Conservation (phyloP, 2,888 invertebrate genomes). For the Lepidochrysops patricia region DNA sequence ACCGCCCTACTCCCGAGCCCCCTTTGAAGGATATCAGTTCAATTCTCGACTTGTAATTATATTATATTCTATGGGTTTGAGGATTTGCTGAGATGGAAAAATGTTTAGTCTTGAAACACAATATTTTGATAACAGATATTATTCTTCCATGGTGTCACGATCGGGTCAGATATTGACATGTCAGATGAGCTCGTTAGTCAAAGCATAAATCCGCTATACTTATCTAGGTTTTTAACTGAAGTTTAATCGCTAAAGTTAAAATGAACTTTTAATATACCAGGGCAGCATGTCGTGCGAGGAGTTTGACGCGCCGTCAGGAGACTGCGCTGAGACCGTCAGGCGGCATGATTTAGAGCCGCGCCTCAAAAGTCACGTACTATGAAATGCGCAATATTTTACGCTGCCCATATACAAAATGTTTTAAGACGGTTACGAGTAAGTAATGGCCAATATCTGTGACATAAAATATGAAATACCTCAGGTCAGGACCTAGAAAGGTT, state of each 20-base stretch:
- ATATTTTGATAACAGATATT: too few relatives aligned
- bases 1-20: conserved; percentile 64
- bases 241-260: conserved; percentile 4
- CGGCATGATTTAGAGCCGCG: conserved; percentile 5
- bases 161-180: neutral
- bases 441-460: neutral
- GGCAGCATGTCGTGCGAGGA: conserved; percentile 3
- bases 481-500: neutral
- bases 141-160: too few relatives aligned
- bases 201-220: neutral
- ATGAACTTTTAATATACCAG: conserved; percentile 5
- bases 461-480: neutral
- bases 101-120: too few relatives aligned
- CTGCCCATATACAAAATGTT: conserved; percentile 1
- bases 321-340: conserved; percentile 7
- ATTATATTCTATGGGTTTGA: conserved; percentile 59
- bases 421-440: neutral
- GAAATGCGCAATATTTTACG: conserved; percentile 3
- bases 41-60: conserved; percentile 78
- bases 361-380: conserved; percentile 8
- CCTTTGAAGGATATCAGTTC: conserved; percentile 78
- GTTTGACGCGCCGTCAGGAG: conserved; percentile 13
- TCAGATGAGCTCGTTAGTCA: neutral
- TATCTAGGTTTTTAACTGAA: conserved; percentile 2
- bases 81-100: conserved; percentile 17